phyloP scores from a whole-genome alignment of 2,113 vertebrate genomes.

The Penelope pileata region DNA sequence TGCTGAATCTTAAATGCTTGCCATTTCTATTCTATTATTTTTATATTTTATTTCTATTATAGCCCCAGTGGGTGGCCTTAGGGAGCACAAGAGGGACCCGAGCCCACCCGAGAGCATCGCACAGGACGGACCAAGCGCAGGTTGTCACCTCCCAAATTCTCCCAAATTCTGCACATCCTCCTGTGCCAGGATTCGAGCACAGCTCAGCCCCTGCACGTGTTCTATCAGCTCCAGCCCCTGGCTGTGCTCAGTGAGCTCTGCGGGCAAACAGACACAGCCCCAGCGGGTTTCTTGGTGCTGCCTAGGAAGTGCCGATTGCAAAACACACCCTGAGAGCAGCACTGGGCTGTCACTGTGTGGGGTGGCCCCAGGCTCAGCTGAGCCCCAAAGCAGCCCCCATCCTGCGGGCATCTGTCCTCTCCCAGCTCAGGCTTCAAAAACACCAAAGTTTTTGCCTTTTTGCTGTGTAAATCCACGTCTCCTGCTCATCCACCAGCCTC shows the following conservation, averaged over 20 bases:
- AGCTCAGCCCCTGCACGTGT: neutral
- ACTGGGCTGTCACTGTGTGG: fast-evolving
- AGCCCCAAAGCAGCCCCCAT: fast-evolving
- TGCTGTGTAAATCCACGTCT: fast-evolving
- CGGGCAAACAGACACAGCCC: neutral
- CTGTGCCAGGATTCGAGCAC: neutral
- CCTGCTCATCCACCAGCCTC: neutral
- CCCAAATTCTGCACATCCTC: neutral
- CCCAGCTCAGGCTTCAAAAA: too few relatives aligned
- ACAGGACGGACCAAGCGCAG: fast-evolving
- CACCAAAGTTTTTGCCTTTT: neutral
- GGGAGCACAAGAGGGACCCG: neutral
- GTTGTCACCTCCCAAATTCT: neutral
- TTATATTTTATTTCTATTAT: neutral
- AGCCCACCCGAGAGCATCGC: too few relatives aligned
- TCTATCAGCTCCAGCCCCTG: neutral
- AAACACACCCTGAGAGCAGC: fast-evolving
- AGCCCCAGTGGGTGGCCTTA: fast-evolving
- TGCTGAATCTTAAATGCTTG: neutral
- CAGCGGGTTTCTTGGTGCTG: fast-evolving
- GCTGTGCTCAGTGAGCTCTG: neutral
- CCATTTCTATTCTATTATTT: neutral
- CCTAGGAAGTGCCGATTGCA: fast-evolving
- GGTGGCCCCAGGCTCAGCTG: fast-evolving
- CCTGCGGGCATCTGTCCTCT: too few relatives aligned